Evolutionary conservation across 2,113 vertebrate genomes (phyloP), one percentile per base, ranked within the genome.

Genomic region (Entomyzon cyanotis): DNA sequence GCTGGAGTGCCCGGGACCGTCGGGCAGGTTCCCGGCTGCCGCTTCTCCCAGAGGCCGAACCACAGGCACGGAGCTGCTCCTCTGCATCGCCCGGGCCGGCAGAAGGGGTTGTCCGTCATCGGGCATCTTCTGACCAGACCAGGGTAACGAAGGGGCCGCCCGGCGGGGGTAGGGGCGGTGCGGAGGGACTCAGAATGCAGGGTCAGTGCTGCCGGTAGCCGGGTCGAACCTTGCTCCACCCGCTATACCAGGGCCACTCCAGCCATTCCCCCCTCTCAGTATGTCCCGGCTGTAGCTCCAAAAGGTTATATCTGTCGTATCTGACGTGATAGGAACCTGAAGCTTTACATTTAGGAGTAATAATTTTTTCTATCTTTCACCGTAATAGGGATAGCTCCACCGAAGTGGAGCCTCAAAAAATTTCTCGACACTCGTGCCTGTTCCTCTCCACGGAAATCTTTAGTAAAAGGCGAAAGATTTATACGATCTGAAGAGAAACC

Each of bases 401-500:
- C 70, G 50, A 64, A 63, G 2, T 84, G 47, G 58, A 84, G 81
- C 81, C 81, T 73, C 81, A 73, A 84, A 84, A 84, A 84, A 84
- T 84, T 84, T 27, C 7, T 63, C 33, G 58, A 84, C 67, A 62
- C 87, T 89, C 87, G 87, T 93, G 2, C 35, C 2, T 90, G 79
- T 90, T 95, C 39, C 93, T 95, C 88, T 95, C 92, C 92, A 94
- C 92, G 69, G 87, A 96, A 96, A 95, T 91, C 93, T 95, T 96
- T 94, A 96, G 77, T 95, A 96, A 96, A 96, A 96, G 93, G 95
- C 92, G 89, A 96, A 95, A 95, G 89, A 96, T 94, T 95, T 95
- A 92, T 92, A 12, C 83, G 84, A 37, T 84, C 42, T 96, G 93
- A 96, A 95, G 84, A 96, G 73, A 94, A 94, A 96, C 95, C 76